Evolutionary conservation across 2,797 vertebrate species (phyloP), one percentile per base, ranked within the genome.

Genomic region (Steatocranus sp.): DNA sequence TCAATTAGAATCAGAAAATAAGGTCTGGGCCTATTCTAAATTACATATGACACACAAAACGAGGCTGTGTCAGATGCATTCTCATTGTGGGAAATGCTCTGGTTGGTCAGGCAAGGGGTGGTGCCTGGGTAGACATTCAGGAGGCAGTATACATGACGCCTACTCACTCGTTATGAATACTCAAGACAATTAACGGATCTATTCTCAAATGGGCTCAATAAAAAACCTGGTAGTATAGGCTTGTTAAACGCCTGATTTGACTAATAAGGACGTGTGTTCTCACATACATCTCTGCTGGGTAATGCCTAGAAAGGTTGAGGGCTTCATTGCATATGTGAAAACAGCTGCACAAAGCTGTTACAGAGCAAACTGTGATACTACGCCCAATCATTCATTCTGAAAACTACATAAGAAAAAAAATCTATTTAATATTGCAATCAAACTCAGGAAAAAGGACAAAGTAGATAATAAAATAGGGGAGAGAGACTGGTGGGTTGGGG

Each of bases 401-500:
- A 70, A 27, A 46, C 23, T 46, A 70, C 25, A 46, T 5, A 27
- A 27, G 23, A 4, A 70, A 68, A 46, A 17, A 70, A 46, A 18
- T 43, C 4, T 7, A 27, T 27, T 46, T 5, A 46, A 70, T 46
- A 27, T 27, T 7, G 9, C 10, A 18, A 70, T 27, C 0, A 46
- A 70, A 70, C 23, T 46, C 14, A 46, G 23, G 23, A 0, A 27
- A 46, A 46, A 70, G 36, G 23, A 46, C 30, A 61, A 61, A 46
- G 15, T 46, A 11, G 7, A 25, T 11, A 27, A 70, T 0, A 46
- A 43, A 46, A 25, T 18, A 11, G 11, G 23, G 17, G 23, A 46
- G 23, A 0, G 23, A 18, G 38, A 2, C 23, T 70, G 23, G 15
- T 27, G 0, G 6, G 66, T 18, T 27, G 38, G 23, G 41, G 38